phyloP scores from a whole-genome alignment of 2,888 invertebrate genomes.

The Teleiodes luculella region DNA sequence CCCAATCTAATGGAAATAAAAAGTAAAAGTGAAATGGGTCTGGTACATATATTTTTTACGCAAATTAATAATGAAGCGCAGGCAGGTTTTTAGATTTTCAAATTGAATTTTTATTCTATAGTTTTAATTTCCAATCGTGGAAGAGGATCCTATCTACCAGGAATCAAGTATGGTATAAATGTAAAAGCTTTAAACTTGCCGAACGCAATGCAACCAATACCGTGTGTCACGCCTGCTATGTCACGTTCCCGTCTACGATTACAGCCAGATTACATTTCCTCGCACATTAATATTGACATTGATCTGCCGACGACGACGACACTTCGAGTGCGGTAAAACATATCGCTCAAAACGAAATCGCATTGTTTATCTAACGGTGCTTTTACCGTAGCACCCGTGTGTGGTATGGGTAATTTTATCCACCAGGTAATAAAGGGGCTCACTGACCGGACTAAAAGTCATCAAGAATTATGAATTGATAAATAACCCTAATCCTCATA shows the following conservation, averaged over 20 bases:
- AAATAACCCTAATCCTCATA: too few species aligned
- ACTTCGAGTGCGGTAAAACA: background rate
- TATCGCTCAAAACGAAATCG: slow-evolving; percentile 40
- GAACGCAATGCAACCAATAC: slow-evolving; percentile 1
- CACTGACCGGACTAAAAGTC: background rate
- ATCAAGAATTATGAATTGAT: too few species aligned
- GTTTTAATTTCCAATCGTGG: too few species aligned
- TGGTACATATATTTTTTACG: too few species aligned
- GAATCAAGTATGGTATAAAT: too few species aligned
- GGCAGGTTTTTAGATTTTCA: too few species aligned
- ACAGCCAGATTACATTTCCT: slow-evolving; percentile 2
- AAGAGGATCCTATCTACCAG: too few species aligned
- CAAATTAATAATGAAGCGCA: too few species aligned
- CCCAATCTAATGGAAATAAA: too few species aligned
- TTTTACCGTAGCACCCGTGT: slow-evolving; percentile 27
- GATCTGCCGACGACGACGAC: slow-evolving; percentile 11
- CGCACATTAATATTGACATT: slow-evolving; percentile 13
- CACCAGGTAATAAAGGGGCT: background rate
- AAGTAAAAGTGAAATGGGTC: too few species aligned
- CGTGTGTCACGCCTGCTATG: background rate
- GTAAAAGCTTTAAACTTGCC: background rate
- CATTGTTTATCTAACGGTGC: slow-evolving; percentile 37
- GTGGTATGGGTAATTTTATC: background rate
- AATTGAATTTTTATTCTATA: too few species aligned
- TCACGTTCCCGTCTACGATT: background rate